A percentile compares a stretch with the other conserved stretches of the same genome.
Evolutionary conservation across 2,888 invertebrate species (phyloP).

Genomic region (Eremobia ochroleuca): DNA sequence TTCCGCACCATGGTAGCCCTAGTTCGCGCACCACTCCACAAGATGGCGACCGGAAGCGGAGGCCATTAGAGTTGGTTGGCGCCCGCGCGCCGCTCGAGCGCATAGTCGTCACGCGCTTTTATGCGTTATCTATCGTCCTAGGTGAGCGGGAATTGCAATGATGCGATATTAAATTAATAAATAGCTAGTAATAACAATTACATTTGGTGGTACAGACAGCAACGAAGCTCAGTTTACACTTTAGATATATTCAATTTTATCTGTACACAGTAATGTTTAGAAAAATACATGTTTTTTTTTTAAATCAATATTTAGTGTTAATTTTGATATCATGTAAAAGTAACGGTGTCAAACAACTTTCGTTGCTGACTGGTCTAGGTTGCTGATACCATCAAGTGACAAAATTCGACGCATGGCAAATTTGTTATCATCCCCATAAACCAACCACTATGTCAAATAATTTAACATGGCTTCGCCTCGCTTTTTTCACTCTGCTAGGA

Average conservation of each 20-base stretch:
- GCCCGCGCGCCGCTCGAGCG: conserved; percentile 67
- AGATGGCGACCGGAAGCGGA: conserved; percentile 77
- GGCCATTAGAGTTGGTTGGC: conserved; percentile 76
- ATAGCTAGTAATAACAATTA: neutral
- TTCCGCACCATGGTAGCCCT: conserved; percentile 57
- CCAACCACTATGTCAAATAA: neutral
- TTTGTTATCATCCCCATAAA: neutral
- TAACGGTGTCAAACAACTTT: neutral
- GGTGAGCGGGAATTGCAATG: neutral
- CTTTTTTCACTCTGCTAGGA: neutral
- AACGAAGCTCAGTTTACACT: neutral
- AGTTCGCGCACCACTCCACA: conserved; percentile 66
- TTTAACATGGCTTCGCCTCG: neutral
- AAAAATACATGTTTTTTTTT: neutral
- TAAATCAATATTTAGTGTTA: neutral
- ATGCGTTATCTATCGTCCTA: conserved; percentile 28
- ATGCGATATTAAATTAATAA: neutral
- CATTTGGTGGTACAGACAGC: neutral
- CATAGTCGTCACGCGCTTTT: conserved; percentile 58
- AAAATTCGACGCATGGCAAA: neutral
- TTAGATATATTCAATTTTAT: neutral
- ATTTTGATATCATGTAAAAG: neutral
- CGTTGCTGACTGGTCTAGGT: too few species aligned
- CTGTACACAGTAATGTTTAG: neutral
- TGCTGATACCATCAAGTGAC: neutral